Evolutionary conservation across 2,113 vertebrate genomes (phyloP), one percentile per base, ranked within the genome.

Genomic region (Ctenomys sociabilis): DNA sequence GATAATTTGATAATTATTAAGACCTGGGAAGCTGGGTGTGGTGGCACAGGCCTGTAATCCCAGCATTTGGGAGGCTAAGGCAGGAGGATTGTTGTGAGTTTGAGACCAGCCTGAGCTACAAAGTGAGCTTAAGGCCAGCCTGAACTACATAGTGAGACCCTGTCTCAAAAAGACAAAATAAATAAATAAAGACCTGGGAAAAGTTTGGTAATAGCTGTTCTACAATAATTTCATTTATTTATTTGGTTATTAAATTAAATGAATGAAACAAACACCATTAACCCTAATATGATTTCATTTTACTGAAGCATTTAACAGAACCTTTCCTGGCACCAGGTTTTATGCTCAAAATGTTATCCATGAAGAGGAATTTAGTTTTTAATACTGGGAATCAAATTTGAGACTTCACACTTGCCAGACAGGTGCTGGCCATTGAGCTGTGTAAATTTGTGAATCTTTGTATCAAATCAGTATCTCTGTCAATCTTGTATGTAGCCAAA

Each of bases 191-290:
- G 12, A 45, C 84, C 8, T 45, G 14, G 22, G 28, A 43, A 96
- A 64, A 35, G 72, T 85, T 80, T 83, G 63, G 40, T 73, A 90
- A 59, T 49, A 73, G 52, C 22, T 94, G 32, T 88, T 90, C 21
- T 7, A 87, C n/a, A 90, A 28, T 32, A 40, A 92, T 83, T 81
- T 91, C 9, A 87, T 59, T 70, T 59, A 68, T 24, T 87, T 26
- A 81, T 84, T 96, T 87, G 66, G 40, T 64, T 72, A 73, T 87
- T 21, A 72, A 81, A 81, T 81, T 63, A 54, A 73, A 30, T 88
- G 83, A 95, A 83, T 73, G 30, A 88, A 92, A 11, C 35, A 95
- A 92, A 90, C 89, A 78, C 12, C 17, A 54, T 49, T 78, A 88
- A 5, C 45, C 37, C 26, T 68, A 90, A 85, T 90, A 26, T 90